These are phyloP conservation scores for Colaptes auratus DNA, from an alignment of 2,113 vertebrate genomes.

Conservation along the genomic window DNA sequence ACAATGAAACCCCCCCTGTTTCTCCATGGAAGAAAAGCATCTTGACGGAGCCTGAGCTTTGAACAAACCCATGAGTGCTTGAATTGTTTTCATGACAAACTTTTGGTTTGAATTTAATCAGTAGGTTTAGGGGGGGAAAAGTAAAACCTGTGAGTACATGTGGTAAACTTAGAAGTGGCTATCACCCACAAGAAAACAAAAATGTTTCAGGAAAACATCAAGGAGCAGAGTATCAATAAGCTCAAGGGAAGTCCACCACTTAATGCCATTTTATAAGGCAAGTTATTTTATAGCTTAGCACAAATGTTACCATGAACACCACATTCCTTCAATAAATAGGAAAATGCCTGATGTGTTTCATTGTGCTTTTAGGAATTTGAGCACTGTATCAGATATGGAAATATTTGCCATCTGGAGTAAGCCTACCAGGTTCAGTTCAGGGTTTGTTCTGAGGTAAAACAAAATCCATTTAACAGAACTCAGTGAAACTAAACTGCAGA, in stretches of 20 bases:
- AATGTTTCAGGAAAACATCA: neutral
- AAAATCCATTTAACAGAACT: neutral
- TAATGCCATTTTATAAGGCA: neutral
- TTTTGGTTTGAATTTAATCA: neutral
- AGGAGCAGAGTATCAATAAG: neutral
- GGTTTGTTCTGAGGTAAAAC: neutral
- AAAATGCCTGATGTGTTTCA: neutral
- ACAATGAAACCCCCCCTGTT: neutral
- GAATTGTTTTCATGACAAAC: neutral
- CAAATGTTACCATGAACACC: neutral
- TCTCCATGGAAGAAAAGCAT: neutral
- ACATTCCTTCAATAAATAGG: neutral
- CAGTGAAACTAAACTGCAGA: accelerated
- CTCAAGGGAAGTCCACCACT: neutral
- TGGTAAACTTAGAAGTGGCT: neutral
- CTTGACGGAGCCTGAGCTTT: neutral
- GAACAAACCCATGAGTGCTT: neutral
- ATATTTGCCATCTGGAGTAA: neutral
- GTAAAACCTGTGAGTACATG: neutral
- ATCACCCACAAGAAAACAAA: neutral
- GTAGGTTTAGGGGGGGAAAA: neutral
- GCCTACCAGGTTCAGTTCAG: neutral
- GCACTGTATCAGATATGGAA: neutral
- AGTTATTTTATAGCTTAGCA: neutral
- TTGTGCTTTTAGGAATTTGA: neutral